Evolutionary conservation across 2,888 invertebrate genomes (phyloP), one percentile per base, ranked within the genome.

Genomic region (Macropis europaea): DNA sequence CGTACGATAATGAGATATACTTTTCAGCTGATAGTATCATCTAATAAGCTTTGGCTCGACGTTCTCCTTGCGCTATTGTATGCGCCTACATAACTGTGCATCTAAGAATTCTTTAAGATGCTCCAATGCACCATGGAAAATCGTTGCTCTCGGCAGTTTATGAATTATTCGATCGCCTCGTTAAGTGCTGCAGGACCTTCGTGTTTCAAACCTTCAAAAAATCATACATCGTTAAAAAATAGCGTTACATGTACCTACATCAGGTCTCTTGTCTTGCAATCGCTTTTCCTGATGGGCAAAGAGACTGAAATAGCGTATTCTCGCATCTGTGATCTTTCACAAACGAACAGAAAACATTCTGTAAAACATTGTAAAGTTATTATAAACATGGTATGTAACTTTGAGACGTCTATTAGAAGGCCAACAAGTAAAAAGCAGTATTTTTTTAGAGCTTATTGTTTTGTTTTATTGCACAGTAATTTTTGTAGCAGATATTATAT

Each of bases 11-110:
- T 50, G 40, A 56, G 24, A 50, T 42, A 30, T 17, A 43, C 50
- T n/a, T 62, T 56, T 63, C 45, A 43, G 11, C 32, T 13, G 57
- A 57, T 63, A 43, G 57, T 57, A 56, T n/a, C n/a, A n/a, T 43
- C 26, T 52, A 57, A 56, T 57, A 56, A 63, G 42, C 56, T 43
- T 22, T 7, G 28, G 19, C 48, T 50, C 19, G 15, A 15, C 50
- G 43, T 36, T 56, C 38, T 3, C 34, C 28, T 43, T 45, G 15
- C 50, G 15, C 36, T 17, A 73, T 73, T 69, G 60, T 60, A 69
- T 57, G 62, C 48, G 38, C 19, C 63, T 60, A 42, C 24, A 34
- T 61, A 73, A 73, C 73, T 73, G 64, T 73, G 73, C 52, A 60
- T 45, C 22, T 24, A 34, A 15, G 13, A 30, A 52, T 54, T 48